Base-by-base conservation (phyloP, 2,888 invertebrate species). In the Drosophila ezoana region DNA sequence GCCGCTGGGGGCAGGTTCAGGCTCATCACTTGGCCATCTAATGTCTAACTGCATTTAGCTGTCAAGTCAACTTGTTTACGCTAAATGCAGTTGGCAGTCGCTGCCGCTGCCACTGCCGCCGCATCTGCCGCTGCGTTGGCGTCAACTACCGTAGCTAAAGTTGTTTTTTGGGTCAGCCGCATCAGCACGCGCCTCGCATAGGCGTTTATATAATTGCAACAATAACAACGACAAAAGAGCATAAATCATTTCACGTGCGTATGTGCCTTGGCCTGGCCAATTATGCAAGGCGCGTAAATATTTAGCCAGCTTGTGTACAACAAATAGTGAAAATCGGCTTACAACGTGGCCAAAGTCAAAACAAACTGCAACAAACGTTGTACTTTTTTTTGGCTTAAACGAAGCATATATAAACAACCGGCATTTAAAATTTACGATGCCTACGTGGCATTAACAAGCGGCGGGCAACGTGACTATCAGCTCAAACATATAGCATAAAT, bases 31-130 rank as follows among this genome's bases (percentile, higher is more conserved):
- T 79, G 76, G 69, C 77, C 86, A 82, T 82, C 88, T 85, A 85
- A 85, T 81, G 79, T 74, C 80, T 83, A 83, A 83, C 88, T 86
- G 87, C 83, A 77, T 80, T 78, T 71, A 41, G 53, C 79, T 86
- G 83, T 86, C 89, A 84, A 83, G 68, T 72, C 69, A 67, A 83
- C 78, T 71, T 88, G 89, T 84, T 88, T 86, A 82, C 72, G 87
- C 77, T 83, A 20, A 37, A 32, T 49, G 51, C 64, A 64, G 33
- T 28, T 47, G 37, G 37, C 48, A 35, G 58, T 40, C 49, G 72
- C 66, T 20, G 60, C 18, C 60, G 45, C 56, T 43, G 66, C 60
- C 23, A 64, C 60, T 41, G 72, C 62, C 4, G n/a, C 18, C 20
- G 48, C 43, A 32, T 32, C 33, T 38, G 52, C 47, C 23, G 40